phyloP scores from a whole-genome alignment of 2,888 invertebrate species.

The Lithophane socia region DNA sequence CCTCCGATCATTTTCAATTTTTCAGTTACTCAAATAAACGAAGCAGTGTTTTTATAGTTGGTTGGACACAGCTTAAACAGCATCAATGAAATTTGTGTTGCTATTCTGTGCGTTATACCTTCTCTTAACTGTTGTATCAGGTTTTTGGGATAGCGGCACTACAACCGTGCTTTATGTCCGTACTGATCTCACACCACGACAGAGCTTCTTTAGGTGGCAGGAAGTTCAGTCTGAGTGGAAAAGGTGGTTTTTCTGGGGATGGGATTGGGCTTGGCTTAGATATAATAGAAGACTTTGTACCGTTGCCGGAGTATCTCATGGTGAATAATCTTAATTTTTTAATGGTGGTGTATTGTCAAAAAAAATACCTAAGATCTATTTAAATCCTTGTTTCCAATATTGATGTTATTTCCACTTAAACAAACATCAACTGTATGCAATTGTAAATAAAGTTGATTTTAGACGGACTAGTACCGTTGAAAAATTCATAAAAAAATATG shows the following conservation, averaged over 20 bases:
- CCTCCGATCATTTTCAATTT: neutral
- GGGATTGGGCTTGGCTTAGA: conserved; percentile 50
- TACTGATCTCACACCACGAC: conserved; percentile 9
- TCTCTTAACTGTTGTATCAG: conserved; percentile 3
- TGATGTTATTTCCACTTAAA: too few species aligned
- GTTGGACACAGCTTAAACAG: neutral
- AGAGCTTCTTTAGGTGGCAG: conserved; percentile 68
- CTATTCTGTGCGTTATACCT: neutral
- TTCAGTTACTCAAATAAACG: neutral
- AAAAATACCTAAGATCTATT: too few species aligned
- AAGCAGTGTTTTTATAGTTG: neutral
- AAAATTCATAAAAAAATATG: too few species aligned
- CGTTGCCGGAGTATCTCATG: conserved; percentile 66
- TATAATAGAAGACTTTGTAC: conserved; percentile 47
- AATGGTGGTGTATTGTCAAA: neutral
- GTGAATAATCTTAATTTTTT: conserved; percentile 42
- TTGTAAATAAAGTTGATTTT: too few species aligned
- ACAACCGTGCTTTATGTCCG: accelerated
- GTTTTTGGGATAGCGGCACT: conserved; percentile 43
- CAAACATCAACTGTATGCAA: too few species aligned
- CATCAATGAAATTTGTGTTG: conserved; percentile 31
- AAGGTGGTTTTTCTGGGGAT: conserved; percentile 26
- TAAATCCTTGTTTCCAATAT: too few species aligned
- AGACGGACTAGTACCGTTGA: too few species aligned
- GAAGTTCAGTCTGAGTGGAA: conserved; percentile 17